These are phyloP conservation scores for Melikaiella ostensackeni DNA, from an alignment of 2,888 invertebrate species.

Conservation along the genomic window DNA sequence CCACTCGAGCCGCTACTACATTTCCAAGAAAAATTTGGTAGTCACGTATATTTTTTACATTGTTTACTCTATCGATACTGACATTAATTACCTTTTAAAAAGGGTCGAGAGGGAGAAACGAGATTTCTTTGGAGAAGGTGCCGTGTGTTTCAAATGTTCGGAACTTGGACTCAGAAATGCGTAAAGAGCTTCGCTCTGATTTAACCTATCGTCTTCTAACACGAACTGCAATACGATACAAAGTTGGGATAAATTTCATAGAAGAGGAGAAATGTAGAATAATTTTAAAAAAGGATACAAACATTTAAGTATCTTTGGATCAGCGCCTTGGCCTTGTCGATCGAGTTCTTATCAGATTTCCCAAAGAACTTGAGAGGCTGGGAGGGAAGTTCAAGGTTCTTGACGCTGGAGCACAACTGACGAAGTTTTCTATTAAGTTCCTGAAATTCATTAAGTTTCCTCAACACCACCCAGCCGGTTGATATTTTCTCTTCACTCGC, in stretches of 20 bases:
- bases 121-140: conserved; percentile 89
- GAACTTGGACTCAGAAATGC: conserved; percentile 95
- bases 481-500: conserved; percentile 81
- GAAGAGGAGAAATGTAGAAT: conserved; percentile 31
- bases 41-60: not conserved
- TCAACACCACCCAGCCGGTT: conserved; percentile 84
- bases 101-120: conserved; percentile 92
- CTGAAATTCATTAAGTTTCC: conserved; percentile 83
- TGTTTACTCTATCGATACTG: not conserved
- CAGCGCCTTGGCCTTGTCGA: conserved; percentile 90
- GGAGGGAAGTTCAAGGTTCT: conserved; percentile 90
- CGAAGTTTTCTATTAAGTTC: conserved; percentile 90
- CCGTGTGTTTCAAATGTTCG: conserved; percentile 89
- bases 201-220: conserved; percentile 90
- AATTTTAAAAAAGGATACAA: conserved; percentile 69
- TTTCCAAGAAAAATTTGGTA: not conserved
- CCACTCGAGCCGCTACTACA: conserved; percentile 77
- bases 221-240: conserved; percentile 82
- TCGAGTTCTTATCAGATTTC: conserved; percentile 87
- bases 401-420: conserved; percentile 89
- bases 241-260: not conserved
- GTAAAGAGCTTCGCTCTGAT: conserved; percentile 93
- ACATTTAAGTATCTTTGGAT: conserved; percentile 93
- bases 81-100: conserved; percentile 75
- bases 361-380: conserved; percentile 90